These are phyloP conservation scores for Goniozus legneri DNA, from an alignment of 1,140 invertebrate species.

Conservation along the genomic window DNA sequence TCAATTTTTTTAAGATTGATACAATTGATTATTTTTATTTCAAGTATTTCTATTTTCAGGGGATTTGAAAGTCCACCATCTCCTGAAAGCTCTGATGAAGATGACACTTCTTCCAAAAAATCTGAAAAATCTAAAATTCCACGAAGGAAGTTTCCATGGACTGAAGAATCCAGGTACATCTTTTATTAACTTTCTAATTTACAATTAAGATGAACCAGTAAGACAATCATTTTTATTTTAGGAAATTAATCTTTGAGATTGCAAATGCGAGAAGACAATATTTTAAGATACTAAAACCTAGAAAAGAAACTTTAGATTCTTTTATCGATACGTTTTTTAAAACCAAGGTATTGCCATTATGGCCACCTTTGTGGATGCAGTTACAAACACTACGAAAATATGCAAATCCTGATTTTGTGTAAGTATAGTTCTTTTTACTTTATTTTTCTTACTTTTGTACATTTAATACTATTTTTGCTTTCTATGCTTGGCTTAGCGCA, in stretches of 20 bases:
- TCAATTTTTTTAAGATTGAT: conserved; percentile 5
- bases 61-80: conserved; percentile 36
- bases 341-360: conserved; percentile 55
- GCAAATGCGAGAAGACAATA: conserved; percentile 36
- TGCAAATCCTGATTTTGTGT: conserved; percentile 34
- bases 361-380: conserved; percentile 61
- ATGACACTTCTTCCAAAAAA: conserved; percentile 38
- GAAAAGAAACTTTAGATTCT: conserved; percentile 56
- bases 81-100: conserved; percentile 44
- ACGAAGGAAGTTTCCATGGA: conserved; percentile 59
- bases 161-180: conserved; percentile 56
- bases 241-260: conserved; percentile 41
- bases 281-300: conserved; percentile 48
- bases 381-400: conserved; percentile 36
- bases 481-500: conserved; percentile 16
- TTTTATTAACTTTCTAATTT: conserved; percentile 13
- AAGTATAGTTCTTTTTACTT: conserved; percentile 25
- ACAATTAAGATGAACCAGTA: background rate
- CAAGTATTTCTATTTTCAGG: conserved; percentile 29
- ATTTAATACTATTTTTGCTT: conserved; percentile 8
- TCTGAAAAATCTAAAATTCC: conserved; percentile 55
- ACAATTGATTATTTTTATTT: conserved; percentile 5
- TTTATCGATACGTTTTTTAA: conserved; percentile 57
- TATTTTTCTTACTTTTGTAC: conserved; percentile 16
- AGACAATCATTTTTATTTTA: conserved; percentile 17